Evolutionary conservation across 2,888 invertebrate species (phyloP), one percentile per base, ranked within the genome.

Genomic region (Cyclophora albipunctata): DNA sequence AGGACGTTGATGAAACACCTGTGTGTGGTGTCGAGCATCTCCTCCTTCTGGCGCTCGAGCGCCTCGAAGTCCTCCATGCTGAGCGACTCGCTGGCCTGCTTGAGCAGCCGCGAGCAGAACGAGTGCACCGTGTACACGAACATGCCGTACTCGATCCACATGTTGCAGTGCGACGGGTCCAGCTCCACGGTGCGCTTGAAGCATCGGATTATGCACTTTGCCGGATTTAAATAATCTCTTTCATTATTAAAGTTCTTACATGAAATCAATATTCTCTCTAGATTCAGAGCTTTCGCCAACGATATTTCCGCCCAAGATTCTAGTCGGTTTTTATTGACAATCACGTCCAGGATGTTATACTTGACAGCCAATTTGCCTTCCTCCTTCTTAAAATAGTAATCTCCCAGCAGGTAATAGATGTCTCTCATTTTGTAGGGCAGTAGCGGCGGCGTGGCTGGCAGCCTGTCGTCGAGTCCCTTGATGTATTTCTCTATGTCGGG

Each of bases 291-390:
- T 69, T 93, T 93, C 0, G 95, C 93, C 55, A 98, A 87, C 0
- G 97, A 96, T 74, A 98, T 91, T 49, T 95, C 94, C 2, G 97
- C 97, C 98, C 98, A 98, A 0, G 98, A 96, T 82, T 97, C 96
- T 52, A 97, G 91, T 47, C 98, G 90, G 48, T 90, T 85, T 1
- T 93, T 94, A 78, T 95, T 94, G 37, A 95, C 90, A 57, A 95
- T 93, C 34, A 98, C 86, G 81, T 98, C 98, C 63, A 94, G 84
- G 50, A 93, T 90, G 73, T 96, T 98, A 77, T 93, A 96, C 67
- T 94, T 93, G 3, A 95, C 90, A 6, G 96, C 95, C 71, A 92
- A 91, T 35, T 84, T 81, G 60, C 90, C 92, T 61, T 96, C 96
- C 63, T 93, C 93, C 70, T 93, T 95, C 79, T 98, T 98, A 70